phyloP scores from a whole-genome alignment of 1,140 invertebrate genomes.

The Bombus difficillimus region DNA sequence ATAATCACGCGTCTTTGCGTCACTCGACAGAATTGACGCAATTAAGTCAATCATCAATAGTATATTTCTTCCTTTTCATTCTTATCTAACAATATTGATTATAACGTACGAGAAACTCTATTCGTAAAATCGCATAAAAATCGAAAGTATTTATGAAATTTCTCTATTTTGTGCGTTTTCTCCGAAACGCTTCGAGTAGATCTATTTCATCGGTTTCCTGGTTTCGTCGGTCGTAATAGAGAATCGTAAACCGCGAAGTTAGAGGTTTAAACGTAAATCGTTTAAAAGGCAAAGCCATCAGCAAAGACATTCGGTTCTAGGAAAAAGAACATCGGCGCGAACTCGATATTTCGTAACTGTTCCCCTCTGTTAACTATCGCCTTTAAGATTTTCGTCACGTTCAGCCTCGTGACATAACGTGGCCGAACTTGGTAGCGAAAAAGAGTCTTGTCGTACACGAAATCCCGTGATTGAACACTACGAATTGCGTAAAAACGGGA shows the following conservation, averaged over 20 bases:
- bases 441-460: background rate
- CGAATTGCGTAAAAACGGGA: background rate
- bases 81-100: background rate
- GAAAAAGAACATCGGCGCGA: conserved; percentile 26
- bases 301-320: conserved; percentile 17
- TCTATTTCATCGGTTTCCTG: background rate
- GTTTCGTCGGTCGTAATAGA: background rate
- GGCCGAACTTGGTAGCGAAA: conserved; percentile 30
- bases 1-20: background rate
- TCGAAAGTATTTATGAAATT: background rate
- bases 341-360: conserved; percentile 40
- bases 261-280: background rate
- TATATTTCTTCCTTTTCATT: background rate
- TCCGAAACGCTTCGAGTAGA: background rate
- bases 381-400: conserved; percentile 45
- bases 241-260: background rate
- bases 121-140: background rate
- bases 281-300: background rate
- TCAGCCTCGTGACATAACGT: conserved; percentile 35
- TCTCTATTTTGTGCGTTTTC: background rate
- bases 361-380: conserved; percentile 10
- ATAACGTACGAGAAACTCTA: background rate
- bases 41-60: background rate
- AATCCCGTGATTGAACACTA: background rate
- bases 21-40: background rate